phyloP scores from a whole-genome alignment of 2,113 vertebrate species.

The Hypomesus transpacificus region DNA sequence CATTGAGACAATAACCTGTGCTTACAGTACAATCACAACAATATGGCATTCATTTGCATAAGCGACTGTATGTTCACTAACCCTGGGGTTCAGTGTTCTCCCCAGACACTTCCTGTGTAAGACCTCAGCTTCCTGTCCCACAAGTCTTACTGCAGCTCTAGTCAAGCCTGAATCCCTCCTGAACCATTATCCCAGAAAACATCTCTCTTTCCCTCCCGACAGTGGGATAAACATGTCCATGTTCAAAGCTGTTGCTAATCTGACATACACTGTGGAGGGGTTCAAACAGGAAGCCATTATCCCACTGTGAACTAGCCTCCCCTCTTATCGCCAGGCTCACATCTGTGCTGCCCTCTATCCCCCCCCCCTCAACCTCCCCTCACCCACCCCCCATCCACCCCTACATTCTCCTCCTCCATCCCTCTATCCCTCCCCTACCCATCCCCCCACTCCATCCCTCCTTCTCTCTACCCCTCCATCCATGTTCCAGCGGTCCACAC shows the following conservation, averaged over 20 bases:
- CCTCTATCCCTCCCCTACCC: slow-evolving; percentile 14
- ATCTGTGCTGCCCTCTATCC: slow-evolving; percentile 55
- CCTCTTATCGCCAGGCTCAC: slow-evolving; percentile 67
- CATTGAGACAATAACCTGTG: slow-evolving; percentile 14
- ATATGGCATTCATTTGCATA: slow-evolving; percentile 5
- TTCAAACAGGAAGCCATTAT: slow-evolving; percentile 75
- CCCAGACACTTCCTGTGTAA: slow-evolving; percentile 65
- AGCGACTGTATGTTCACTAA: neutral
- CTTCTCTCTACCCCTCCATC: slow-evolving; percentile 28
- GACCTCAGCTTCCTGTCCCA: slow-evolving; percentile 54
- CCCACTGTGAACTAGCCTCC: slow-evolving; percentile 45
- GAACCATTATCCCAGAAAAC: slow-evolving; percentile 44
- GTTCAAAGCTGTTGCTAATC: slow-evolving; percentile 54
- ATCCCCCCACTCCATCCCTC: slow-evolving; percentile 20
- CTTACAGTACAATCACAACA: slow-evolving; percentile 11
- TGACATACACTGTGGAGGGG: slow-evolving; percentile 49
- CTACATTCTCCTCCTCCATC: slow-evolving; percentile 21
- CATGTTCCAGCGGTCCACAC: slow-evolving; percentile 43
- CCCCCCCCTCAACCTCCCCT: slow-evolving; percentile 31
- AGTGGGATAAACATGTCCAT: slow-evolving; percentile 46
- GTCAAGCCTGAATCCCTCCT: slow-evolving; percentile 11
- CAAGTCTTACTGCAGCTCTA: slow-evolving; percentile 10
- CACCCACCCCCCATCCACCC: slow-evolving; percentile 12
- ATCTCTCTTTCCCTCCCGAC: slow-evolving; percentile 24
- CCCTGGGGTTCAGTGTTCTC: slow-evolving; percentile 8